These are phyloP conservation scores for Astyanax mexicanus DNA, from an alignment of 2,797 vertebrate genomes.

Conservation along the genomic window DNA sequence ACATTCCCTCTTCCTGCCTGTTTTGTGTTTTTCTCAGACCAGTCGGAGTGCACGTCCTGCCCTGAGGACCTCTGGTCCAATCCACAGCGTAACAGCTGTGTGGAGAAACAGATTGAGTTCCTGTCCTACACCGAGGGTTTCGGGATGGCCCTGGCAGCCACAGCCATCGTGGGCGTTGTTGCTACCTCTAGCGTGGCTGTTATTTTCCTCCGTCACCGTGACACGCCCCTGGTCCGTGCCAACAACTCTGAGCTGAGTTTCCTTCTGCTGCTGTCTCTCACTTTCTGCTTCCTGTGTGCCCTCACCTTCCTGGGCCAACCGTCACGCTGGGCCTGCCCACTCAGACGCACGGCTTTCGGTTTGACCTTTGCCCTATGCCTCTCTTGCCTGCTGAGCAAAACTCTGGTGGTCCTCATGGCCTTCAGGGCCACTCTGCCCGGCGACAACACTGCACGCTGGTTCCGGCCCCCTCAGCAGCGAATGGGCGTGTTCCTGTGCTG, in stretches of 20 bases:
- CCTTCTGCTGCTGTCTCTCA: conserved; percentile 60
- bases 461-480: conserved; percentile 66
- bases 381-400: conserved; percentile 66
- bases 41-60: conserved; percentile 59
- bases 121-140: conserved; percentile 64
- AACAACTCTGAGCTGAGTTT: conserved; percentile 60
- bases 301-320: conserved; percentile 64
- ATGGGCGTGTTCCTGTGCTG: conserved; percentile 62
- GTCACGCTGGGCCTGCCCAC: conserved; percentile 59
- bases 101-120: conserved; percentile 62
- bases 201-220: conserved; percentile 57
- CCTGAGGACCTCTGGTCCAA: conserved; percentile 62
- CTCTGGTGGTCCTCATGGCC: conserved; percentile 67
- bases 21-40: conserved; percentile 56
- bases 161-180: conserved; percentile 56
- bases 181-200: conserved; percentile 45
- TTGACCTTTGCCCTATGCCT: conserved; percentile 65
- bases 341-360: conserved; percentile 60
- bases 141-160: conserved; percentile 58
- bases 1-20: too few relatives aligned
- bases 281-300: conserved; percentile 64
- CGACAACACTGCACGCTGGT: conserved; percentile 56
- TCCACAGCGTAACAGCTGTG: conserved; percentile 48
- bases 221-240: conserved; percentile 64
- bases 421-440: conserved; percentile 67